Base-by-base conservation (phyloP, 2,113 vertebrate species). In the Tragelaphus imberbis region DNA sequence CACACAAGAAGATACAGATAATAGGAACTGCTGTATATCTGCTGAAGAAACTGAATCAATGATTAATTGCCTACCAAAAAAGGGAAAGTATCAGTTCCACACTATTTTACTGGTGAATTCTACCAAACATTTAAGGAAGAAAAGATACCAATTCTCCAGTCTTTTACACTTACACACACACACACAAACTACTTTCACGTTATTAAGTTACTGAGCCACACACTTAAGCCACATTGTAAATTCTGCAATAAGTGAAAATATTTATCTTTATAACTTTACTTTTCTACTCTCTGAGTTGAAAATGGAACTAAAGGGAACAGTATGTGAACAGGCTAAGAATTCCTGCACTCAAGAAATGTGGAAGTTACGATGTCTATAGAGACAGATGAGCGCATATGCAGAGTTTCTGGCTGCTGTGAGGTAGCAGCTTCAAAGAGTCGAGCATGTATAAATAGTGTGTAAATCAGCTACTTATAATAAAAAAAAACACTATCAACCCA, bases 71-170 rank as follows among this genome's bases (percentile, higher is more conserved):
- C 23, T 87, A 71, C n/a, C 81, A 63, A 86, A 77, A 49, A 88
- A 21, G n/a, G 19, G 28, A 84, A 94, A 91, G 7, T 19, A 90
- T 90, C n/a, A 95, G 17, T 23, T 65, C 17, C 12, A 84, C 55
- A 75, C 25, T 33, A 47, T 79, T 79, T 81, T 33, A 61, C 36
- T 88, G 77, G 68, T 68, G 21, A 97, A 75, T 71, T 88, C 77
- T 63, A 94, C 30, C n/a, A 49, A 80, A 90, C 53, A 94, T 28
- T 96, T 86, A 92, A 94, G 49, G 36, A 92, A 95, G 44, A 89
- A 85, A 95, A 61, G 49, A 63, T 65, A 86, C 2, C 7, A 61
- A 40, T 51, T 88, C 49, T 88, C 58, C 13, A 95, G 5, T 90
- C 33, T 97, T 59, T 61, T 30, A 44, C 25, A 65, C 14, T 65